These are phyloP conservation scores for Sesia bembeciformis DNA, from an alignment of 2,888 invertebrate species.

Conservation along the genomic window DNA sequence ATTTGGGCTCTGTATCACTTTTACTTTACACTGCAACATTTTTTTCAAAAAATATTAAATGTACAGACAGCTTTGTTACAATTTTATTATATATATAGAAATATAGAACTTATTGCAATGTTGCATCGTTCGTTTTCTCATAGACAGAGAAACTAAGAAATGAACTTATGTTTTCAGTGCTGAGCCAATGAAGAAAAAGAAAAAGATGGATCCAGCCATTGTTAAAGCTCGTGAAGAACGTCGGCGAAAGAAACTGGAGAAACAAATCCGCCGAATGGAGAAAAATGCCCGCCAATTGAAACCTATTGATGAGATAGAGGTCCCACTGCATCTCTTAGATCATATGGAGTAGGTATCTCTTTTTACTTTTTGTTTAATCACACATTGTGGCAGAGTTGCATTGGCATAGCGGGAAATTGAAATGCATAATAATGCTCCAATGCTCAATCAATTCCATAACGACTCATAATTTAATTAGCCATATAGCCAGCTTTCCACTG, in stretches of 20 bases:
- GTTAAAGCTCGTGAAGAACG: constrained; percentile 88
- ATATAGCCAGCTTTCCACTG: no score
- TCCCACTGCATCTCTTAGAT: constrained; percentile 78
- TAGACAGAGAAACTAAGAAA: background rate
- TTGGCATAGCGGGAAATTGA: no score
- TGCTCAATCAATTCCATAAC: no score
- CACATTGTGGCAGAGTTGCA: no score
- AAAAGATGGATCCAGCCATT: constrained; percentile 86
- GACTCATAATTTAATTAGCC: no score
- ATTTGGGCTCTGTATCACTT: no score
- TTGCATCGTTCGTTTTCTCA: background rate
- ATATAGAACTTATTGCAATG: no score
- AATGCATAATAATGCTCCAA: no score
- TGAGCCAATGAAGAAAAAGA: constrained; percentile 94
- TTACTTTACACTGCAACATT: no score
- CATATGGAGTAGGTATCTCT: constrained; percentile 71
- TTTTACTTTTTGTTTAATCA: background rate
- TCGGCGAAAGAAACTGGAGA: constrained; percentile 87
- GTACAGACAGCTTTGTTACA: no score
- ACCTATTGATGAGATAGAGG: constrained; percentile 91
- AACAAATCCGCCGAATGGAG: constrained; percentile 87
- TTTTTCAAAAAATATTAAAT: no score
- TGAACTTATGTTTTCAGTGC: constrained; percentile 69
- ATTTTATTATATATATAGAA: no score
- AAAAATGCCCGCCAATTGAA: constrained; percentile 89